Conservation (phyloP, 1,140 invertebrate species). For the Drosophila virilis region DNA sequence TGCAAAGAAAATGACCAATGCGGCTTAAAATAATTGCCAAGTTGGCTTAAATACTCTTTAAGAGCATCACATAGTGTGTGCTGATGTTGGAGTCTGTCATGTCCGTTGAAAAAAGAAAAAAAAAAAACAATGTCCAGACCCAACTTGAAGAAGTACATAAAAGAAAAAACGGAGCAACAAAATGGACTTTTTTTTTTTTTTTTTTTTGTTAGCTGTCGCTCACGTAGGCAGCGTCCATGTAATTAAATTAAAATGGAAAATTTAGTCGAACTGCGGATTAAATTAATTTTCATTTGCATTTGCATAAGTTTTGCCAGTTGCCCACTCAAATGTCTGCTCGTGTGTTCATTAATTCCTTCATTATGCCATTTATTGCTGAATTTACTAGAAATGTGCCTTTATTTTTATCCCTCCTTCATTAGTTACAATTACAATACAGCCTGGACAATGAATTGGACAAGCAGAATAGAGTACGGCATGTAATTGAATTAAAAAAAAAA, state of each 20-base stretch:
- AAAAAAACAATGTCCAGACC: constrained; percentile 6
- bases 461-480: not conserved
- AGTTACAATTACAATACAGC: constrained; percentile 6
- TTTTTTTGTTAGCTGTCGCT: constrained; percentile 77
- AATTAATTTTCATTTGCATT: constrained; percentile 84
- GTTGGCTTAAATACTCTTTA: constrained; percentile 64
- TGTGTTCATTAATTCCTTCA: constrained; percentile 76
- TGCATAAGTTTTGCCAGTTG: constrained; percentile 71
- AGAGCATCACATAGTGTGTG: constrained; percentile 54
- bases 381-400: constrained; percentile 61
- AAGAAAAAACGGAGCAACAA: constrained; percentile 29
- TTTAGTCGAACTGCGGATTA: constrained; percentile 82
- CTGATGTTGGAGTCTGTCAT: constrained; percentile 3
- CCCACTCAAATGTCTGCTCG: constrained; percentile 15
- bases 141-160: not conserved
- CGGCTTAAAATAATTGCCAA: constrained; percentile 74
- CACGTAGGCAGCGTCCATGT: constrained; percentile 83
- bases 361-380: constrained; percentile 76
- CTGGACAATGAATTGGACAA: not conserved
- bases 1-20: constrained; percentile 57
- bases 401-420: constrained; percentile 61
- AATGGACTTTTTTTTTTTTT: constrained; percentile 58
- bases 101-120: constrained; percentile 13
- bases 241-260: constrained; percentile 84
- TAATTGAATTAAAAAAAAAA: constrained; percentile 30